phyloP scores from a whole-genome alignment of 2,113 vertebrate genomes.

The Entelurus aequoreus region DNA sequence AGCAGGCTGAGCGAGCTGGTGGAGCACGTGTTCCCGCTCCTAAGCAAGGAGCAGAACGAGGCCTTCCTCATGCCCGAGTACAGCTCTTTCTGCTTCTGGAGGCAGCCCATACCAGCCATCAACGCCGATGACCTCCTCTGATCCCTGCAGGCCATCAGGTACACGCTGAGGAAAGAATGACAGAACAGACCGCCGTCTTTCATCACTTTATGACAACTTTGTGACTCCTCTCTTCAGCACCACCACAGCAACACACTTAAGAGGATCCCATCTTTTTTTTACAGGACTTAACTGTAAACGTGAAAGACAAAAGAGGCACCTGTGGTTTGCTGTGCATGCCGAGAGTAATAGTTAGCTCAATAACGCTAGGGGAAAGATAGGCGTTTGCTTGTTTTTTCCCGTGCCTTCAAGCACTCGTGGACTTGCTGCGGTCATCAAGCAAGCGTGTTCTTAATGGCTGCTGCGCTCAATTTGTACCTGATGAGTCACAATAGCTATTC shows the following conservation, averaged over 20 bases:
- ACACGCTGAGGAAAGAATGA: not conserved
- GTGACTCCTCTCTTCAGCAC: no score
- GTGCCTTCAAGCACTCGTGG: not conserved
- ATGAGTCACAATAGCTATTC: no score
- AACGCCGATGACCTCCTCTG: constrained; percentile 82
- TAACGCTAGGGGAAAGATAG: not conserved
- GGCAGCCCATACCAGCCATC: constrained; percentile 83
- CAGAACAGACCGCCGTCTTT: no score
- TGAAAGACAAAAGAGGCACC: no score
- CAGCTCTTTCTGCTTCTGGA: constrained; percentile 97
- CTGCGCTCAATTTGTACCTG: not conserved
- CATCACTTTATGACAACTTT: no score
- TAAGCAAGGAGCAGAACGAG: constrained; percentile 90
- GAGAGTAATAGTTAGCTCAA: no score
- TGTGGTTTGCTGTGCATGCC: no score
- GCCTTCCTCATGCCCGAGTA: constrained; percentile 89
- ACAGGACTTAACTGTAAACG: no score
- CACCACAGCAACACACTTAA: no score
- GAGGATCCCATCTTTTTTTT: no score
- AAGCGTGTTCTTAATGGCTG: not conserved
- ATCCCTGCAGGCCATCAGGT: constrained; percentile 38
- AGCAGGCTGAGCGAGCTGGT: constrained; percentile 91
- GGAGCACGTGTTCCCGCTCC: constrained; percentile 91
- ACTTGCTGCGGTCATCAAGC: not conserved
- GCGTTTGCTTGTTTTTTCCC: constrained; percentile 7